These are phyloP conservation scores for Nomada fabriciana DNA, from an alignment of 2,888 invertebrate species.

Conservation along the genomic window DNA sequence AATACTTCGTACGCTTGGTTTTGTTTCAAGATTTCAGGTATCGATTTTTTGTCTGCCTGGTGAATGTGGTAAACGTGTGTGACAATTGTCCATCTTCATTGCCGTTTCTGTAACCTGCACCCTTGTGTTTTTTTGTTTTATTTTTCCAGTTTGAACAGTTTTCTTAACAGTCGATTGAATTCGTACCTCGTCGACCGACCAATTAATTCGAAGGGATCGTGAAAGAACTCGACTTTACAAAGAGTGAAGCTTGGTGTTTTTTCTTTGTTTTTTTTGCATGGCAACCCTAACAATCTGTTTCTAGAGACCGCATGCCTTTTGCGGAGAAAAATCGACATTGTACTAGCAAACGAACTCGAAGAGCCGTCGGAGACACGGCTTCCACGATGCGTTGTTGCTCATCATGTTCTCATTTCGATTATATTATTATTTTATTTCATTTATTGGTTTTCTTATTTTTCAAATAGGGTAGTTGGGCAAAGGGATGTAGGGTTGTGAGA, in stretches of 20 bases:
- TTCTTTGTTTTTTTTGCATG: slow-evolving; percentile 20
- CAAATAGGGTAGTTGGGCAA: slow-evolving; percentile 42
- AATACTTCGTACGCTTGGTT: background rate
- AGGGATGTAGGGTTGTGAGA: slow-evolving; percentile 77
- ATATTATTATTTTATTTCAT: background rate
- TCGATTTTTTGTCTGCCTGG: slow-evolving; percentile 1
- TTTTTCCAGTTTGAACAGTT: slow-evolving; percentile 13
- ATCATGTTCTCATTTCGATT: slow-evolving; percentile 58
- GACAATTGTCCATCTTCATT: slow-evolving; percentile 35
- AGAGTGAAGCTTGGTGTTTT: slow-evolving; percentile 20
- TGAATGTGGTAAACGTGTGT: slow-evolving; percentile 17
- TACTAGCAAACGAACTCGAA: slow-evolving; percentile 58
- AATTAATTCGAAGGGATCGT: slow-evolving; percentile 33
- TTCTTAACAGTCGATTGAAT: slow-evolving; percentile 36
- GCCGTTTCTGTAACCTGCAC: slow-evolving; percentile 43
- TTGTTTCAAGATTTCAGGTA: background rate
- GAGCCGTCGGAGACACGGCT: slow-evolving; percentile 70
- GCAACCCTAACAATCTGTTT: slow-evolving; percentile 54
- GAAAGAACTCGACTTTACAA: slow-evolving; percentile 43
- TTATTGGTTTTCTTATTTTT: background rate
- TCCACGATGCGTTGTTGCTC: slow-evolving; percentile 65
- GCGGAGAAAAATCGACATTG: slow-evolving; percentile 50
- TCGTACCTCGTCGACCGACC: slow-evolving; percentile 36
- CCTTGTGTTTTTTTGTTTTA: slow-evolving; percentile 22
- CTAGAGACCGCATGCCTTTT: slow-evolving; percentile 45